Base-by-base conservation (phyloP, 2,888 invertebrate genomes). In the Chaetoderma sp. region DNA sequence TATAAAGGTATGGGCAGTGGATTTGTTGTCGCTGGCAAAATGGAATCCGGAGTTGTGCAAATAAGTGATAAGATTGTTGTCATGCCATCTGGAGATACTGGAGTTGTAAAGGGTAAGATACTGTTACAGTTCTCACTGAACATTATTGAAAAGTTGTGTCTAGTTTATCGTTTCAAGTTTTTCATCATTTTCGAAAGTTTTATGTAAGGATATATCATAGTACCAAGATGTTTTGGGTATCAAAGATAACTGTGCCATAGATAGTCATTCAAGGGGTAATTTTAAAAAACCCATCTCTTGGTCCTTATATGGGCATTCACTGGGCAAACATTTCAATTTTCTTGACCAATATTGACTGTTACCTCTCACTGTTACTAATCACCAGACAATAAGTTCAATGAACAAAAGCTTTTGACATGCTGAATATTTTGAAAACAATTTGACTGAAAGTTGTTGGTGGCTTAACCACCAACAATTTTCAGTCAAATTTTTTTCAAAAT, bases 21-120 rank as follows among this genome's bases (percentile, higher is more conserved):
- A 0, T 93, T 96, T 81, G 94, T 94, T 86, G 92, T 97, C 5
- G 92, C 93, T 0, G 98, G 98, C 0, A 91, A 94, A 36, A 90
- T 99, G 60, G 97, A 97, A 88, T 94, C 95, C 33, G 99, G 99
- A 4, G 90, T 92, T 80, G 87, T 98, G 5, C 93, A 93, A 78
- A 88, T 91, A 54, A 94, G 95, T 16, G 97, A 98, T 78, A 93
- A 93, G 86, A 91, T 98, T 0, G 85, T 95, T 36, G 90, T 98
- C 23, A 92, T 95, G 86, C 96, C 98, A 0, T 91, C 90, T 65
- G 93, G 92, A 74, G 95, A 96, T 88, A 86, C 90, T 71, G 94
- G 93, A n/a, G 89, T 90, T 62, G 91, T 96, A 1, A 94, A 95
- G 88, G 91, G 92, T 89, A 81, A 65, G 75, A 50, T n/a, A n/a